phyloP scores from a whole-genome alignment of 2,888 invertebrate genomes.

The Julus scanicus region DNA sequence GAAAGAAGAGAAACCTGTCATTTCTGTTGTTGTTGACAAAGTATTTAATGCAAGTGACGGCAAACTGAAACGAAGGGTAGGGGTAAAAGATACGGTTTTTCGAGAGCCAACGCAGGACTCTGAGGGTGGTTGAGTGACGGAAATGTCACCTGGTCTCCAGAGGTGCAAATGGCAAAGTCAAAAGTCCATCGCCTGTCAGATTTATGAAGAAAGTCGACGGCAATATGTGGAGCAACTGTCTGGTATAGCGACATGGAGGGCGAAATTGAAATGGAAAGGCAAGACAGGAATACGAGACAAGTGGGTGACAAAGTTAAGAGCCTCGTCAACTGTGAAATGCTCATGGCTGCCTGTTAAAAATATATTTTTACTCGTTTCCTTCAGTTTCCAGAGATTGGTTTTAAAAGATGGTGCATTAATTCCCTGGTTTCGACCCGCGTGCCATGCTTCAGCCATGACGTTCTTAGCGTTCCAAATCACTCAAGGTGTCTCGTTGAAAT shows the following conservation, averaged over 20 bases:
- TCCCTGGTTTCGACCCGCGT: not conserved
- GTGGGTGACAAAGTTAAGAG: conserved; percentile 39
- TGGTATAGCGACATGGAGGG: not conserved
- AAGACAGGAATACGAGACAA: conserved; percentile 42
- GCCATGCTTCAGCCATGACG: not conserved
- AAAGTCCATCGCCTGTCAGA: conserved; percentile 55
- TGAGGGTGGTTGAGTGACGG: conserved; percentile 38
- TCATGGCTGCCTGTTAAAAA: not conserved
- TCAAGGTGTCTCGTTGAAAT: not conserved
- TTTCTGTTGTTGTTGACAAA: conserved; percentile 42
- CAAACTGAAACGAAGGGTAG: conserved; percentile 23
- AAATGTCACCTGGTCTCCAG: conserved; percentile 54
- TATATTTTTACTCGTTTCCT: not conserved
- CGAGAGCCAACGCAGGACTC: not conserved
- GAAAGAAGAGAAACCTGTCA: conserved; percentile 32
- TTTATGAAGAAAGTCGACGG: conserved; percentile 53
- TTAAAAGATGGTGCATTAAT: not conserved
- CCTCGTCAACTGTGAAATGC: not conserved
- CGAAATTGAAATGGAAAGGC: conserved; percentile 37
- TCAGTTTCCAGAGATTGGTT: not conserved
- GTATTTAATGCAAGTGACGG: conserved; percentile 45
- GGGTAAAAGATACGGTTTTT: not conserved
- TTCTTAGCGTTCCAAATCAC: not conserved
- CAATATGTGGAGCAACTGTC: conserved; percentile 46
- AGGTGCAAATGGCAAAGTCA: conserved; percentile 55